Percentiles rank a stretch among this genome's conserved stretches.
These are phyloP conservation scores for Rhodophaea formosa DNA, from an alignment of 2,888 invertebrate genomes.

Conservation along the genomic window DNA sequence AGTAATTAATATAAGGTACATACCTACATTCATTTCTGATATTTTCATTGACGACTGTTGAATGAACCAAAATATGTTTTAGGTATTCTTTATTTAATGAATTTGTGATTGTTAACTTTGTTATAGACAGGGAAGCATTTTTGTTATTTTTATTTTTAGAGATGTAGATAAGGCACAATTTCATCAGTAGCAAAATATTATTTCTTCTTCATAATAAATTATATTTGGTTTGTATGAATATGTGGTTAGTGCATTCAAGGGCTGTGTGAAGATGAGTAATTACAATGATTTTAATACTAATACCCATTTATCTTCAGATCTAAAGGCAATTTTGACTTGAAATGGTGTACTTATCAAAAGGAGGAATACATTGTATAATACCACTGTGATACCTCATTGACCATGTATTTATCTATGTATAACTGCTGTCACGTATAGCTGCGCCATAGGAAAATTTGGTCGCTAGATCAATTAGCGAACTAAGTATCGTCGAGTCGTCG, in stretches of 20 bases:
- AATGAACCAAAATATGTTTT: no score
- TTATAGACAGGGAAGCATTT: not conserved
- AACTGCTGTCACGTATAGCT: no score
- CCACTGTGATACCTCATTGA: not conserved
- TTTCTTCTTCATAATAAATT: not conserved
- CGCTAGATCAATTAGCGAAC: no score
- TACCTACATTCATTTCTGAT: no score
- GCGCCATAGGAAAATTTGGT: no score
- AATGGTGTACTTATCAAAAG: not conserved
- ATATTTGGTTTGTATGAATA: not conserved
- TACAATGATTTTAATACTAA: slow-evolving; percentile 7
- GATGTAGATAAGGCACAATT: not conserved
- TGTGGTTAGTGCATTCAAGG: not conserved
- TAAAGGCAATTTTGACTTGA: not conserved
- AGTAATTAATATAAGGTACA: no score
- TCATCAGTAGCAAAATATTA: not conserved
- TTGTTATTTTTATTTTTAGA: not conserved
- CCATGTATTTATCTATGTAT: no score
- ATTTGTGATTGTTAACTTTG: not conserved
- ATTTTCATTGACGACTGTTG: no score
- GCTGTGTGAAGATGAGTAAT: slow-evolving; percentile 1
- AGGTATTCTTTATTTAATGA: no score
- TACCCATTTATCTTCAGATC: not conserved
- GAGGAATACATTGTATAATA: not conserved
- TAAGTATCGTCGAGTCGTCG: no score